These are phyloP conservation scores for Microplitis mediator DNA, from an alignment of 1,140 invertebrate species.

Conservation along the genomic window DNA sequence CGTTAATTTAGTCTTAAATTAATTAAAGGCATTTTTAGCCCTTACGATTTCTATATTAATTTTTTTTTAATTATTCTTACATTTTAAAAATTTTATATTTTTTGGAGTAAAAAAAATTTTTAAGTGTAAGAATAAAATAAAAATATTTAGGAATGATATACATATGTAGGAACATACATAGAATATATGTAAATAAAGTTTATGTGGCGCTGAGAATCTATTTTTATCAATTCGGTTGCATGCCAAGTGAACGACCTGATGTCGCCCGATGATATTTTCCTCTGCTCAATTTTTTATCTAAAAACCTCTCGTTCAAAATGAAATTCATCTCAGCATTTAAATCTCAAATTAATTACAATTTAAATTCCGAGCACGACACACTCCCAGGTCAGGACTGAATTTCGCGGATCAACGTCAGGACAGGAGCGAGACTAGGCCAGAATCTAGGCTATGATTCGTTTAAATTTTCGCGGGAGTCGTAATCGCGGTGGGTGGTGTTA, in stretches of 20 bases:
- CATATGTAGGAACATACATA: constrained; percentile 6
- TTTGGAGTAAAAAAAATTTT: not conserved
- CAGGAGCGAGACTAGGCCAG: too few species aligned
- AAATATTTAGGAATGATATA: not conserved
- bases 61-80: too few species aligned
- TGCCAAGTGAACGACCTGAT: constrained; percentile 59
- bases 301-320: not conserved
- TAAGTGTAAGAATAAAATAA: not conserved
- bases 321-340: too few species aligned
- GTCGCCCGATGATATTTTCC: constrained; percentile 43
- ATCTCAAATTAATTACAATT: too few species aligned
- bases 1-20: not conserved
- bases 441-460: too few species aligned
- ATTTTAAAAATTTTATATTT: not conserved
- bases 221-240: constrained; percentile 59
- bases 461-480: too few species aligned
- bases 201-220: constrained; percentile 52
- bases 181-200: constrained; percentile 38
- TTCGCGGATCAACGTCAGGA: too few species aligned
- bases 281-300: not conserved
- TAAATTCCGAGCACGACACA: too few species aligned
- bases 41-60: too few species aligned
- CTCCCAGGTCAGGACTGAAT: too few species aligned
- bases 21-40: not conserved
- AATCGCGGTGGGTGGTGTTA: too few species aligned